Conservation (phyloP, 2,113 vertebrate genomes). For the Pterocles orientalis region DNA sequence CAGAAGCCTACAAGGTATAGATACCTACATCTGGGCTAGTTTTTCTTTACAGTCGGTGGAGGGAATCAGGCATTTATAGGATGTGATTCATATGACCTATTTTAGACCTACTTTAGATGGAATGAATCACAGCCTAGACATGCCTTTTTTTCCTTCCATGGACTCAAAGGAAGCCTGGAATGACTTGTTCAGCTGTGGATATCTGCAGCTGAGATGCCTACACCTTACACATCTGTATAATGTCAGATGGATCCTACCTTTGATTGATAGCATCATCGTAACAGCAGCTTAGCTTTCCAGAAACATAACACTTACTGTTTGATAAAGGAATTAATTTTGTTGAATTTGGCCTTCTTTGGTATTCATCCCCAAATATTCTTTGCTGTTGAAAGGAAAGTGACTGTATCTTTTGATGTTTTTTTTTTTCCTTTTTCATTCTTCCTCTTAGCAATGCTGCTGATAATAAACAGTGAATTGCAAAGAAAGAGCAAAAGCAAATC, state of each 20-base stretch:
- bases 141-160: neutral
- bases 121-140: neutral
- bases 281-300: neutral
- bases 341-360: neutral
- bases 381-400: neutral
- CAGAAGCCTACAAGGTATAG: neutral
- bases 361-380: neutral
- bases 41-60: neutral
- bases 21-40: neutral
- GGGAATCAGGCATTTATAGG: neutral
- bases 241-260: neutral
- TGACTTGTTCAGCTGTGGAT: neutral
- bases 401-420: neutral
- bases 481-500: neutral
- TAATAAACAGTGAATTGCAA: neutral
- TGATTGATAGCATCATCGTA: neutral
- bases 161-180: neutral
- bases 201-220: neutral
- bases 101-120: neutral
- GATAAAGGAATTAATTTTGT: neutral
- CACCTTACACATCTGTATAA: neutral
- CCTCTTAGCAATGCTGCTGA: neutral
- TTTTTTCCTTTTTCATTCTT: neutral
- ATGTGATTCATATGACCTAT: neutral
- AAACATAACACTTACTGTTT: neutral